Conservation (phyloP, 2,113 vertebrate species). For the Mastomys natalensis region DNA sequence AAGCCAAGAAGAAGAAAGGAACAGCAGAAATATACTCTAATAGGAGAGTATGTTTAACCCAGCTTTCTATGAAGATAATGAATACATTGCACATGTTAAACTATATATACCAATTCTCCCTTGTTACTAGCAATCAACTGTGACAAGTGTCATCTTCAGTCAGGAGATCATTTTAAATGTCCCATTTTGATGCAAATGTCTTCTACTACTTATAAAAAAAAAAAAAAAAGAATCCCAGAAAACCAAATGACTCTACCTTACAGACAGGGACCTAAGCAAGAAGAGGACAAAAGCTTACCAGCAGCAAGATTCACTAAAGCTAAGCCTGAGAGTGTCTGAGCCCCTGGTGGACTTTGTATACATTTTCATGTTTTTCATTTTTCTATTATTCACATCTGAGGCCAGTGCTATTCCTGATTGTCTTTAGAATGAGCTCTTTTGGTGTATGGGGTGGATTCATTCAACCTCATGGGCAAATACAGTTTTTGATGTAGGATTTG, state of each 20-base stretch:
- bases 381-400: conserved; percentile 41
- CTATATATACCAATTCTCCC: conserved; percentile 46
- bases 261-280: conserved; percentile 10
- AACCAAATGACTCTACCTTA: conserved; percentile 48
- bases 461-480: neutral
- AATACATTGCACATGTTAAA: neutral
- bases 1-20: neutral
- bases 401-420: neutral
- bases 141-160: conserved; percentile 62
- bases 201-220: conserved; percentile 15
- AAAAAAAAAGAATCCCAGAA: neutral
- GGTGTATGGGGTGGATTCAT: neutral
- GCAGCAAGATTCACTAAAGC: conserved; percentile 30
- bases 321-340: neutral
- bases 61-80: conserved; percentile 38
- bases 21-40: neutral
- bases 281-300: neutral
- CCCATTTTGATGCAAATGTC: conserved; percentile 41
- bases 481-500: neutral
- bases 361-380: conserved; percentile 42
- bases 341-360: conserved; percentile 30
- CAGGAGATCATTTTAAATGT: conserved; percentile 65
- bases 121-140: conserved; percentile 48
- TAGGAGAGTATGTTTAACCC: conserved; percentile 28
- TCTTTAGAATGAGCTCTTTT: neutral